Base-by-base conservation (phyloP, 2,797 vertebrate species). In the Miichthys miiuy region DNA sequence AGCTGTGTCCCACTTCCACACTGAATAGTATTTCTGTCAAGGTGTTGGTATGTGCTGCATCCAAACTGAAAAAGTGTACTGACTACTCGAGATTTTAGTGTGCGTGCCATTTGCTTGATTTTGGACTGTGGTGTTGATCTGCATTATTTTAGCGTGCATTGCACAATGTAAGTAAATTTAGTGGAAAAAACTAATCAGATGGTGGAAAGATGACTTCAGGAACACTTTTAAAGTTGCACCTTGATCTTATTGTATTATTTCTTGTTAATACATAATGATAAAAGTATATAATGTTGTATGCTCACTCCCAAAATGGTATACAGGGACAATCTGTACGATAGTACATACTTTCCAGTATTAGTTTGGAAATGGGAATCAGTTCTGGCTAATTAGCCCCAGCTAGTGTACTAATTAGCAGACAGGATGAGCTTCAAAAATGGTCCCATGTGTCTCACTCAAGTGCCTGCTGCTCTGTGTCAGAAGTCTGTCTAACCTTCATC, bases 371-470 rank as follows among this genome's bases (percentile, higher is more conserved):
- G 13, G 11, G 7, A 23, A 51, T 58, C 14, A 12, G 21, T 25
- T 77, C 10, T 30, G 1, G 23, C 51, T 66, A 80, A 83, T 83
- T 77, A 82, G 71, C 54, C 58, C 9, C 20, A 68, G 42, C 78
- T 79, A 73, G 69, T 55, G 42, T 62, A 44, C 62, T 64, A 68
- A 80, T 89, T 86, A 87, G 42, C 63, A 34, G 34, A 63, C 30
- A 68, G 27, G 27, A 75, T 78, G 25, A n/a, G 70, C 63, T 77
- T 56, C 47, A 76, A 50, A 84, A 80, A 23, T 16, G 54, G 38
- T 70, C 51, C 50, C 4, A 0, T 2, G 7, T 79, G 73, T 72
- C 62, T 25, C 47, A 8, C n/a, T 72, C 18, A 76, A 63, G 18
- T 47, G 44, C 48, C 21, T 51, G 48, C 54, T 68, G 68, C 60